Conservation (phyloP, 2,888 invertebrate species). For the Amphimallon solstitiale region DNA sequence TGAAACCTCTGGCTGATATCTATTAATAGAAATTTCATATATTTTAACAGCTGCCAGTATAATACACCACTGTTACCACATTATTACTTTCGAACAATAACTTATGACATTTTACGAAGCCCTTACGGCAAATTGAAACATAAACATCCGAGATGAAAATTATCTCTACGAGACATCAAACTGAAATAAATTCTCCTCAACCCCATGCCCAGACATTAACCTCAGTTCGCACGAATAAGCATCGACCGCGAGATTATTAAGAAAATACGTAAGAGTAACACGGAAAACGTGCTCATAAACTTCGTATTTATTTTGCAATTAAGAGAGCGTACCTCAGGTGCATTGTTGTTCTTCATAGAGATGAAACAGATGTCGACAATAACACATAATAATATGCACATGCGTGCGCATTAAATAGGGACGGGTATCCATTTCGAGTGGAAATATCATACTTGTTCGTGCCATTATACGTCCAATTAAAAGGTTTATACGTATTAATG, state of each 20-base stretch:
- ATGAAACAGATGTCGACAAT: constrained; percentile 5
- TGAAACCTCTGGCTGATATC: no score
- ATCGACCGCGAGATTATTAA: neutral
- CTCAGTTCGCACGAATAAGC: neutral
- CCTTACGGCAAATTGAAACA: neutral
- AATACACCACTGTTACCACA: no score
- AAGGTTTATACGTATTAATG: neutral
- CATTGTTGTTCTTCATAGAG: neutral
- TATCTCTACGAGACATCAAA: neutral
- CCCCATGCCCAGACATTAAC: neutral
- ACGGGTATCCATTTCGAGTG: no score
- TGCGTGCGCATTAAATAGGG: neutral
- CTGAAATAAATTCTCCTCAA: neutral
- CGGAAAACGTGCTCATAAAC: constrained; percentile 7
- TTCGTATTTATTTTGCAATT: neutral
- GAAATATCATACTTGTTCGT: no score
- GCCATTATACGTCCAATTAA: no score
- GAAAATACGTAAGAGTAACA: neutral
- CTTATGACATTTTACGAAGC: no score
- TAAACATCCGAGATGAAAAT: neutral
- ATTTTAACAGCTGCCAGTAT: no score
- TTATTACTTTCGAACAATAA: no score
- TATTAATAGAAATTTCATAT: no score
- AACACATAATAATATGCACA: neutral
- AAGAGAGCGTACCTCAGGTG: neutral